A percentile compares a stretch with the other conserved stretches of the same genome.
These are phyloP conservation scores for Poicephalus meyeri DNA, from an alignment of 2,113 vertebrate species.

Conservation along the genomic window DNA sequence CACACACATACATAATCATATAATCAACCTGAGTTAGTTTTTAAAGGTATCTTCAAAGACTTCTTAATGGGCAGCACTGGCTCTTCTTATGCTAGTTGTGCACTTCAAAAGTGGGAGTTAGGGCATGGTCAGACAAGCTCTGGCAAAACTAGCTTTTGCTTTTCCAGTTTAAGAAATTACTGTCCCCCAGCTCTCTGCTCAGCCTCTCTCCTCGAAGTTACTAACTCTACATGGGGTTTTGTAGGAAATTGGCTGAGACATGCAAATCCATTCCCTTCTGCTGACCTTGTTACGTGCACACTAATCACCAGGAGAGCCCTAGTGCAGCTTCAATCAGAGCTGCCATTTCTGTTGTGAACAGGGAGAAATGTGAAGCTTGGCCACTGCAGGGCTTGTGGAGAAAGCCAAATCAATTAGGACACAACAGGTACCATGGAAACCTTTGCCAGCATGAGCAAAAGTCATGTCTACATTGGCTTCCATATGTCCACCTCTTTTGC, in stretches of 20 bases:
- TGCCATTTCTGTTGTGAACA: background rate
- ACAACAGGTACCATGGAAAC: background rate
- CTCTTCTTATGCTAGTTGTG: background rate
- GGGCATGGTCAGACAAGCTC: conserved; percentile 21
- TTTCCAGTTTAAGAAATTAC: background rate
- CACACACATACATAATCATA: background rate
- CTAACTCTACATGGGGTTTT: background rate
- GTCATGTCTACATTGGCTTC: background rate
- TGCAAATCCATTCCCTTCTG: background rate
- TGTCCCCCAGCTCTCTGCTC: background rate
- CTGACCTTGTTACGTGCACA: background rate
- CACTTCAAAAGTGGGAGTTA: background rate
- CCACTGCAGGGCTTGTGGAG: background rate
- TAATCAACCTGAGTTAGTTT: background rate
- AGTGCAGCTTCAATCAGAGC: background rate
- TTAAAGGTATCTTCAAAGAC: conserved; percentile 16
- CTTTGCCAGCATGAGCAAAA: background rate
- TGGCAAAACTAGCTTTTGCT: background rate
- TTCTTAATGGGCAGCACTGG: background rate
- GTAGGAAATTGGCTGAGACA: background rate
- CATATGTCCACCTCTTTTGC: background rate
- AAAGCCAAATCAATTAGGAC: background rate
- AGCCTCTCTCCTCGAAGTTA: background rate
- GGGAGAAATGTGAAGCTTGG: background rate
- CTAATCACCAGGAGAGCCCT: background rate